phyloP scores from a whole-genome alignment of 1,140 invertebrate species.

The Ganaspis sp. region DNA sequence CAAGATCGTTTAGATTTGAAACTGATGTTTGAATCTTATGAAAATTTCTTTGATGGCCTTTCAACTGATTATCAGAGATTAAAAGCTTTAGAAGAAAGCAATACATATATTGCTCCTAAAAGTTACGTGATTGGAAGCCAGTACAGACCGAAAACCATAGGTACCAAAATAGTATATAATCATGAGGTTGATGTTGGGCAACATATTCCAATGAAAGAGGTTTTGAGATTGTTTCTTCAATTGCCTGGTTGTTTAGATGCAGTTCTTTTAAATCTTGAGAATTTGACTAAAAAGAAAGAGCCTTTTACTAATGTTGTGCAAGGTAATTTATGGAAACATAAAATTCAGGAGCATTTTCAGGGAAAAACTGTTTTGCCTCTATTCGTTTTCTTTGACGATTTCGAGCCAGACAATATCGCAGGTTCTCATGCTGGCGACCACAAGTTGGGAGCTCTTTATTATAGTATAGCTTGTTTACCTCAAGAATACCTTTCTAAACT shows the following conservation, averaged over 20 bases:
- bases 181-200: not conserved
- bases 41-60: slow-evolving; percentile 30
- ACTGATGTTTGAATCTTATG: not conserved
- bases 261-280: not conserved
- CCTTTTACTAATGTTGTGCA: not conserved
- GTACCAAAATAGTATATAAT: not conserved
- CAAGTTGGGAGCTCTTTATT: not conserved
- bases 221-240: not conserved
- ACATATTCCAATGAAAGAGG: not conserved
- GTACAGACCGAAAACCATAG: slow-evolving; percentile 17
- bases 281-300: not conserved
- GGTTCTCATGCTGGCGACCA: not conserved
- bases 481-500: not conserved
- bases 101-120: not conserved
- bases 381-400: not conserved
- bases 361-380: not conserved
- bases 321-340: not conserved
- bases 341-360: not conserved
- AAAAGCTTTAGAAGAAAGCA: slow-evolving; percentile 18
- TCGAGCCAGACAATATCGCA: not conserved
- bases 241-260: not conserved
- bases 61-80: slow-evolving; percentile 30
- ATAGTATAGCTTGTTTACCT: not conserved
- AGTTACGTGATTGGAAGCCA: slow-evolving; percentile 32
- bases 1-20: no score